Percentiles rank a stretch among this genome's conserved stretches.
phyloP scores from a whole-genome alignment of 1,140 invertebrate genomes.

The Subanguina moxae region DNA sequence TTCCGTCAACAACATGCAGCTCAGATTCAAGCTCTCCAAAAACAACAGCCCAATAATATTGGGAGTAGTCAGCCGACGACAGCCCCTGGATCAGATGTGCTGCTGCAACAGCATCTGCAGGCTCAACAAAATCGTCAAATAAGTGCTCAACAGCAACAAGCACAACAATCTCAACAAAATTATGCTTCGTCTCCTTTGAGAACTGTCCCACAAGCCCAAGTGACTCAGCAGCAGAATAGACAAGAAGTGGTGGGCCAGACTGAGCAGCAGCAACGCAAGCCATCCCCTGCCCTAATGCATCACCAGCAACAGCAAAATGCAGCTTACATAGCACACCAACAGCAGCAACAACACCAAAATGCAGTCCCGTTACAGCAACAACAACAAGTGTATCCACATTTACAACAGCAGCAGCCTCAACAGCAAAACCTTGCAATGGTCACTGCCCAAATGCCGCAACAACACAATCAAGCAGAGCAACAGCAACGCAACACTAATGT shows the following conservation, averaged over 20 bases:
- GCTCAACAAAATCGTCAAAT: neutral
- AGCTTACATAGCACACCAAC: slow-evolving; percentile 4
- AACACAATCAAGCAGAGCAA: slow-evolving; percentile 11
- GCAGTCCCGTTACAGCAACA: slow-evolving; percentile 28
- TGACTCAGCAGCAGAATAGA: neutral
- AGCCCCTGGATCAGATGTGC: too few relatives aligned
- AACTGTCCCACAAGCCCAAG: neutral
- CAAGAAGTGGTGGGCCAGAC: slow-evolving; percentile 4
- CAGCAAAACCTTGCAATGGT: slow-evolving; percentile 25
- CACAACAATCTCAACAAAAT: slow-evolving; percentile 9
- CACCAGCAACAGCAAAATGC: slow-evolving; percentile 8
- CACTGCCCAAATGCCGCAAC: slow-evolving; percentile 4
- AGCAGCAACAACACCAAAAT: slow-evolving; percentile 23
- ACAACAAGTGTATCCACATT: slow-evolving; percentile 18
- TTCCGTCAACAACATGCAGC: neutral
- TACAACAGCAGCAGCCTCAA: slow-evolving; percentile 28
- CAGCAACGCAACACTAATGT: slow-evolving; percentile 32
- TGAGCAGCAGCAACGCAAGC: slow-evolving; percentile 15
- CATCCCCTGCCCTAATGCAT: neutral
- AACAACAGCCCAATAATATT: neutral
- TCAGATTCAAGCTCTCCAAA: neutral
- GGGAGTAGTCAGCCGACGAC: too few relatives aligned
- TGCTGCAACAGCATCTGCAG: neutral
- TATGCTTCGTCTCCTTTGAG: neutral
- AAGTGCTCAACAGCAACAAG: slow-evolving; percentile 10